Conservation (phyloP, 2,113 vertebrate genomes). For the Garra rufa region DNA sequence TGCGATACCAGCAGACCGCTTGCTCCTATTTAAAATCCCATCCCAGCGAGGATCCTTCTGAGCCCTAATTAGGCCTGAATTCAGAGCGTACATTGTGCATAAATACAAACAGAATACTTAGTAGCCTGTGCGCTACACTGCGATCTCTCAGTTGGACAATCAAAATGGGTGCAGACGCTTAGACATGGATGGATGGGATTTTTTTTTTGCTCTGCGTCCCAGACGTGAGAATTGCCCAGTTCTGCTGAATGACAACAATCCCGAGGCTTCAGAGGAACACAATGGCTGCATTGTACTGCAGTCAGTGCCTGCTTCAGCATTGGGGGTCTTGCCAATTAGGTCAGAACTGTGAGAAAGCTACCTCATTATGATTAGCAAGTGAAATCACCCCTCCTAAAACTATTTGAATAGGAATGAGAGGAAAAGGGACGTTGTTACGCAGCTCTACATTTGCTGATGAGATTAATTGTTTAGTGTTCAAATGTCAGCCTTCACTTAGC, state of each 20-base stretch:
- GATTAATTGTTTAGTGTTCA: constrained; percentile 4
- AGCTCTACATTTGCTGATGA: not conserved
- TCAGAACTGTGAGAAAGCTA: constrained; percentile 55
- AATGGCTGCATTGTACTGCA: constrained; percentile 63
- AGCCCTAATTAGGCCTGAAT: constrained; percentile 48
- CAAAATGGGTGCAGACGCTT: constrained; percentile 24
- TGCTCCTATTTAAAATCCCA: constrained; percentile 28
- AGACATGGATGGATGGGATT: constrained; percentile 50
- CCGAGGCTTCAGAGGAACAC: constrained; percentile 49
- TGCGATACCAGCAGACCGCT: constrained; percentile 39
- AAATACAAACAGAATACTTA: constrained; percentile 46
- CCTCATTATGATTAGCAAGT: constrained; percentile 52
- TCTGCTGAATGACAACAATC: constrained; percentile 65
- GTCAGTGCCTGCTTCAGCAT: constrained; percentile 36
- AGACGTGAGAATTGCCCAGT: constrained; percentile 58
- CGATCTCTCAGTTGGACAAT: constrained; percentile 44
- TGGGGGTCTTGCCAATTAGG: constrained; percentile 62
- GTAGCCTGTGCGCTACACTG: constrained; percentile 6
- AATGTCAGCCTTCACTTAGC: constrained; percentile 11
- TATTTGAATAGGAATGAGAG: not conserved
- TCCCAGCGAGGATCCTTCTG: constrained; percentile 37
- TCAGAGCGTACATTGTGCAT: constrained; percentile 46
- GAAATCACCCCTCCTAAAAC: constrained; percentile 25
- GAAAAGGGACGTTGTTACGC: not conserved
- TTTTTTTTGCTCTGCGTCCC: constrained; percentile 30